Percentiles rank a stretch among this genome's conserved stretches.
These are phyloP conservation scores for Myodes glareolus DNA, from an alignment of 2,113 vertebrate genomes.

Conservation along the genomic window DNA sequence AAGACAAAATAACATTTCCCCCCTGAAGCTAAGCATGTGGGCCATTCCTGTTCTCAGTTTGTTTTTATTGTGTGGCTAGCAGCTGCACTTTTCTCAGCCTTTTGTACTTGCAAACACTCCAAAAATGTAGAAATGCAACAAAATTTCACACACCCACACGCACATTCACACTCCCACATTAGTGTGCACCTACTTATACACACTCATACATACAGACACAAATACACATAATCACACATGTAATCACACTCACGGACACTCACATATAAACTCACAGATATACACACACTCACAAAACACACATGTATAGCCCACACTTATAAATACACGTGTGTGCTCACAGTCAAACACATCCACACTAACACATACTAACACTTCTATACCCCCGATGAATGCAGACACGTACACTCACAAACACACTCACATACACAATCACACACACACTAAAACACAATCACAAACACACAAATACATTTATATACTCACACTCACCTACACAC, in stretches of 20 bases:
- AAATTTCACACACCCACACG: background rate
- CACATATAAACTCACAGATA: background rate
- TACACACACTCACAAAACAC: background rate
- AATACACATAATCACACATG: background rate
- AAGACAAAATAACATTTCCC: background rate
- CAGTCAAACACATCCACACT: background rate
- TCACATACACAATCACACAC: background rate
- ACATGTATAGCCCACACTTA: background rate
- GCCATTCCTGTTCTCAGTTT: background rate
- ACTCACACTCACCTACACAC: background rate
- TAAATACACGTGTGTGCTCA: background rate
- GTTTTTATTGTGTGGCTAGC: conserved; percentile 2
- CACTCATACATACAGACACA: background rate
- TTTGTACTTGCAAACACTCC: conserved; percentile 54
- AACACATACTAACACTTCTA: background rate
- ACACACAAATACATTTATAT: background rate
- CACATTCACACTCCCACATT: background rate
- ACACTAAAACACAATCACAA: no score
- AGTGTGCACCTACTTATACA: fast-evolving
- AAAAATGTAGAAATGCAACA: background rate
- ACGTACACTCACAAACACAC: background rate
- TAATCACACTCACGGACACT: no score
- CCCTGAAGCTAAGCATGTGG: conserved; percentile 28
- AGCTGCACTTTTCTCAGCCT: conserved; percentile 30
- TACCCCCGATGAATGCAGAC: background rate